Base-by-base conservation (phyloP, 2,888 invertebrate species). In the Taphrorychus bicolor region DNA sequence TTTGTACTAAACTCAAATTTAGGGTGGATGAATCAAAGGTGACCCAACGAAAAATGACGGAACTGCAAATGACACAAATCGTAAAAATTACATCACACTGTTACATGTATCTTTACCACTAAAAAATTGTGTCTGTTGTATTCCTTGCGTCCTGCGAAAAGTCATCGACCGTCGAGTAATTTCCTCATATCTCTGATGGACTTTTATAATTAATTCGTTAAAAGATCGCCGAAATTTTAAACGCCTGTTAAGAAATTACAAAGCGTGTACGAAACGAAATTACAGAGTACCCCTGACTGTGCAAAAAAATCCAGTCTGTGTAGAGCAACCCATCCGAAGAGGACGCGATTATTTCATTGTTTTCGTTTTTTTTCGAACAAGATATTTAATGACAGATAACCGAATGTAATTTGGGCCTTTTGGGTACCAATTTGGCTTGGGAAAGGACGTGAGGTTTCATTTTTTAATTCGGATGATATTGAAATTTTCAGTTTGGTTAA, bases 131-230 rank as follows among this genome's bases (percentile, higher is more conserved):
- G n/a, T n/a, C n/a, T n/a, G n/a, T n/a, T n/a, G n/a, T n/a, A 3
- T 32, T 32, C 9, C 9, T 32, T 9, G 1, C 2, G 32, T 11
- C 32, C 32, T 3, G 11, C 3, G n/a, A 32, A 32, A 32, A 32
- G 32, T 32, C 32, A 11, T 32, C 11, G 32, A 32, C 32, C 32
- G 7, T 11, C 32, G 9, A 32, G 1, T 11, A 32, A 32, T 32
- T 32, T 32, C 32, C 11, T 32, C 11, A 32, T 32, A 11, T 59
- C 32, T 59, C 18, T 51, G 42, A 59, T 59, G 59, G 49, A 24
- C 51, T 59, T 24, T 59, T 23, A 21, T 52, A 60, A 60, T 60
- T 60, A 60, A 60, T 60, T 60, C 41, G 60, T 60, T 60, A 53
- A 60, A 53, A 60, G 52, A 60, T 53, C 11, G 52, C 60, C 60